phyloP scores from a whole-genome alignment of 2,797 vertebrate genomes.

The Sphaeramia orbicularis region DNA sequence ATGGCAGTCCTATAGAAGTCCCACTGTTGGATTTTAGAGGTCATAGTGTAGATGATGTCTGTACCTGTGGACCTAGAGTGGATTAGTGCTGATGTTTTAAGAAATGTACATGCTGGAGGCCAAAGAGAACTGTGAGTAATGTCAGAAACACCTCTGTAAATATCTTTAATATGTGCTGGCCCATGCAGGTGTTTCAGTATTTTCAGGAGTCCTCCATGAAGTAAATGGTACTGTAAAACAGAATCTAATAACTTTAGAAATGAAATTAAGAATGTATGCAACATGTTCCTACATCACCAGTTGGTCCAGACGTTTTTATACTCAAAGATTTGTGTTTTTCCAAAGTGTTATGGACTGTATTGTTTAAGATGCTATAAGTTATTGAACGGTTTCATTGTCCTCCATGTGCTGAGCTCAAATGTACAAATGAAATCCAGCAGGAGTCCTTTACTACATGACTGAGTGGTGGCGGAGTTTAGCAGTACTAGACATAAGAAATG shows the following conservation, averaged over 20 bases:
- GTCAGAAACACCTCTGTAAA: constrained; percentile 8
- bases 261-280: constrained; percentile 58
- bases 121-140: constrained; percentile 25
- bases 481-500: constrained; percentile 47
- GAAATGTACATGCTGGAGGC: constrained; percentile 14
- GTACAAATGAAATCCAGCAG: constrained; percentile 35
- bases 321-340: constrained; percentile 31
- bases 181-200: constrained; percentile 19
- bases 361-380: constrained; percentile 42
- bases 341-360: constrained; percentile 42
- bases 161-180: constrained; percentile 25
- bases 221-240: constrained; percentile 42
- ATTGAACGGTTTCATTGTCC: constrained; percentile 43
- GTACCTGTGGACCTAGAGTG: background rate
- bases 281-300: constrained; percentile 18
- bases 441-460: constrained; percentile 48
- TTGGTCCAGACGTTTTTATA: constrained; percentile 23
- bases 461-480: constrained; percentile 27
- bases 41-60: constrained; percentile 13
- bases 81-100: constrained; percentile 17
- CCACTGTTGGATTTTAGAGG: constrained; percentile 12
- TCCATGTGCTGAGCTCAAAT: constrained; percentile 27
- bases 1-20: constrained; percentile 9
- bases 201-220: constrained; percentile 29
- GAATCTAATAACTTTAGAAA: constrained; percentile 38